These are phyloP conservation scores for Aleiodes testaceus DNA, from an alignment of 2,888 invertebrate species.

Conservation along the genomic window DNA sequence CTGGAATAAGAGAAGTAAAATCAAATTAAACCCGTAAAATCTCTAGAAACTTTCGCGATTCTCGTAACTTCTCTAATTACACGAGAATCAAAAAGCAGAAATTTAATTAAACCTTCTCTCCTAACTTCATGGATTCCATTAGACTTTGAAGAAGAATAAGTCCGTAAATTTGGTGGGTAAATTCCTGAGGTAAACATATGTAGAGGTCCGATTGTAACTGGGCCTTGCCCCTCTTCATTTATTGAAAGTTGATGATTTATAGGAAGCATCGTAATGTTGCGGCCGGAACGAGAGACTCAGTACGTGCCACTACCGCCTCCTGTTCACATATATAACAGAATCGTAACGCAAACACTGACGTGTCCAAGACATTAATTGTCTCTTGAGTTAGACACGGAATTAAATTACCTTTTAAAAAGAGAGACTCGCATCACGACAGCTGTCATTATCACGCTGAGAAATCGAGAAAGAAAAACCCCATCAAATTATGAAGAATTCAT, in stretches of 20 bases:
- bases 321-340: not conserved
- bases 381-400: conserved; percentile 23
- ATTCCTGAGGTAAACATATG: too few relatives aligned
- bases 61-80: too few relatives aligned
- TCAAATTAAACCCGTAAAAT: too few relatives aligned
- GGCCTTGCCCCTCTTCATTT: conserved; percentile 27
- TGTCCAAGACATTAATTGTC: conserved; percentile 27
- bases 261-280: conserved; percentile 47
- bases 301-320: not conserved
- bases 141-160: too few relatives aligned
- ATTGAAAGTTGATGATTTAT: conserved; percentile 38
- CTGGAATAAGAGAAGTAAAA: too few relatives aligned
- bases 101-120: too few relatives aligned
- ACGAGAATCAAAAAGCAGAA: too few relatives aligned
- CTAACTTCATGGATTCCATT: too few relatives aligned
- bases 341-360: conserved; percentile 18
- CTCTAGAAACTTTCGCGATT: too few relatives aligned
- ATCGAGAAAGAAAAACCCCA: not conserved
- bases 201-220: conserved; percentile 12
- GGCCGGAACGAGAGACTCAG: conserved; percentile 35
- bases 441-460: conserved; percentile 29
- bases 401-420: conserved; percentile 13
- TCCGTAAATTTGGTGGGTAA: too few relatives aligned
- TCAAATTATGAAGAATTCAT: not conserved
- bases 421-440: conserved; percentile 10